These are phyloP conservation scores for Rhingia campestris DNA, from an alignment of 2,888 invertebrate genomes.

Conservation along the genomic window DNA sequence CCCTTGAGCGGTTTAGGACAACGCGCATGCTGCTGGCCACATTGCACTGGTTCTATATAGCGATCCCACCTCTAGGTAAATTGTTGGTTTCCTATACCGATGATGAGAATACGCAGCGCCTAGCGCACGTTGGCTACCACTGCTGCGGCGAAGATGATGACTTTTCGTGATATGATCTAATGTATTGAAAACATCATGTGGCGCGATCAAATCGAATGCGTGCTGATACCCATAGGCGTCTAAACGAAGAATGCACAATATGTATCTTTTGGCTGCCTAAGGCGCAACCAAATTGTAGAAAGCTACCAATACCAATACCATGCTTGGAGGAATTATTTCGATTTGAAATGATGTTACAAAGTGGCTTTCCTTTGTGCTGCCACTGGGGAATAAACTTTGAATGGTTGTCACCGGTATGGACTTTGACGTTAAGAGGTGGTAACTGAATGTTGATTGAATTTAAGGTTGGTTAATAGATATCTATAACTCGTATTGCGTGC, in stretches of 20 bases:
- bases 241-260: conserved; percentile 38
- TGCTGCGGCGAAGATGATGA: conserved; percentile 41
- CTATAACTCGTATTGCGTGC: neutral
- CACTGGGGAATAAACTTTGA: conserved; percentile 55
- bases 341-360: conserved; percentile 45
- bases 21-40: neutral
- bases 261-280: conserved; percentile 27
- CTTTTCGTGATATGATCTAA: conserved; percentile 59
- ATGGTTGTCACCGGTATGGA: conserved; percentile 50
- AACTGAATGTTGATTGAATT: conserved; percentile 55
- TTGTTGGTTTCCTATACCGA: neutral
- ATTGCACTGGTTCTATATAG: conserved; percentile 23
- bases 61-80: conserved; percentile 27
- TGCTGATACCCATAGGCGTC: conserved; percentile 38
- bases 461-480: conserved; percentile 22
- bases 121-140: neutral
- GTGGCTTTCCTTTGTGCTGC: conserved; percentile 47
- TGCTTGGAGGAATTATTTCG: conserved; percentile 36
- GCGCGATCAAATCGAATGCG: conserved; percentile 44
- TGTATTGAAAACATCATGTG: conserved; percentile 50
- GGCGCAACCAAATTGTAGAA: conserved; percentile 57
- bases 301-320: conserved; percentile 14
- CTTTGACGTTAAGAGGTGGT: conserved; percentile 55
- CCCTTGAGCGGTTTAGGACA: conserved; percentile 44
- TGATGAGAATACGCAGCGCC: conserved; percentile 16